Conservation (phyloP, 2,888 invertebrate species). For the Nysson spinosus region DNA sequence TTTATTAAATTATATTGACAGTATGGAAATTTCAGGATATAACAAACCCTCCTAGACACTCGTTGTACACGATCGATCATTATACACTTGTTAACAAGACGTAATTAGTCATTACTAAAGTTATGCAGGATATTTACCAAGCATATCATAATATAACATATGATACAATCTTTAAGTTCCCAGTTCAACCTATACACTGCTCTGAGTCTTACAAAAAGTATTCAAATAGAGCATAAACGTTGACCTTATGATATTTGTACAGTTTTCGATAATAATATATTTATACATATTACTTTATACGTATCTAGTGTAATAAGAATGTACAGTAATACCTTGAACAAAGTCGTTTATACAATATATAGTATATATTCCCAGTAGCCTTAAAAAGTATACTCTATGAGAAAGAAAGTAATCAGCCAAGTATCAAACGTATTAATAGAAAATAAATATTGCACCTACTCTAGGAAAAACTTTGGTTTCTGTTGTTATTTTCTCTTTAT, state of each 20-base stretch:
- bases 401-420: conserved; percentile 16
- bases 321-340: conserved; percentile 24
- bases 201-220: conserved; percentile 45
- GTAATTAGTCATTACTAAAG: conserved; percentile 16
- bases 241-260: conserved; percentile 27
- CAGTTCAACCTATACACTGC: conserved; percentile 28
- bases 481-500: conserved; percentile 13
- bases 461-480: conserved; percentile 48
- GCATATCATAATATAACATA: conserved; percentile 3
- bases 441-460: conserved; percentile 38
- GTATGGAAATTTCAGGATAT: conserved; percentile 29
- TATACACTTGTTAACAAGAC: conserved; percentile 22
- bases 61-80: conserved; percentile 26
- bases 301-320: conserved; percentile 16
- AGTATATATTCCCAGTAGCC: not conserved
- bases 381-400: conserved; percentile 9
- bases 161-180: not conserved
- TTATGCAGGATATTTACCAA: conserved; percentile 2
- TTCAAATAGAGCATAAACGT: conserved; percentile 17
- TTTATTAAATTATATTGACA: conserved; percentile 36
- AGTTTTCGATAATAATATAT: too few species aligned
- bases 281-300: conserved; percentile 24
- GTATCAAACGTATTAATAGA: conserved; percentile 33
- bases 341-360: conserved; percentile 13
- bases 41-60: conserved; percentile 32